Conservation (phyloP, 1,140 invertebrate genomes). For the Hermetia illucens region DNA sequence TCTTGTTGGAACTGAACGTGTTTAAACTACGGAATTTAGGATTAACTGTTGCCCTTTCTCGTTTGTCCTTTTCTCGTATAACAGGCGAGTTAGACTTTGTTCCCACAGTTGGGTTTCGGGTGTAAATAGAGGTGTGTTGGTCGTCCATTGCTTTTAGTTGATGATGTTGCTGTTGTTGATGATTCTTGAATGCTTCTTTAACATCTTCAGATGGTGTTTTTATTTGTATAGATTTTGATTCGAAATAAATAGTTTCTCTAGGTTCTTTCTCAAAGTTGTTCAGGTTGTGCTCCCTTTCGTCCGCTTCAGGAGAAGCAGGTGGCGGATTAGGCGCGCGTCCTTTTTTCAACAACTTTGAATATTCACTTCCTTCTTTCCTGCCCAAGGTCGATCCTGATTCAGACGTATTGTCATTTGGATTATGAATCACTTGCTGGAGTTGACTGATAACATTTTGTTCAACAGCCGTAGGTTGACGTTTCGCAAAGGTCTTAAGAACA, state of each 20-base stretch:
- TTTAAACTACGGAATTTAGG: slow-evolving; percentile 41
- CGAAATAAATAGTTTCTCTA: background rate
- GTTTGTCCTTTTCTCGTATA: slow-evolving; percentile 57
- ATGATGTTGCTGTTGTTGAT: slow-evolving; percentile 9
- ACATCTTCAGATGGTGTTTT: background rate
- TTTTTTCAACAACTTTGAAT: slow-evolving; percentile 27
- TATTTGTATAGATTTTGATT: background rate
- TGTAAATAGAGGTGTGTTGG: slow-evolving; percentile 21
- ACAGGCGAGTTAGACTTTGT: slow-evolving; percentile 46
- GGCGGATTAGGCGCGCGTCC: slow-evolving; percentile 41
- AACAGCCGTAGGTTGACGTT: slow-evolving; percentile 14
- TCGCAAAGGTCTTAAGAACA: slow-evolving; percentile 19
- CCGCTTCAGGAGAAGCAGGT: slow-evolving; percentile 10
- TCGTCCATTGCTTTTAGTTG: background rate
- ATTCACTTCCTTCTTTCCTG: slow-evolving; percentile 14
- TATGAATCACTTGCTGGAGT: slow-evolving; percentile 31
- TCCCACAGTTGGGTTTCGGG: slow-evolving; percentile 40
- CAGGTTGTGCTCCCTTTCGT: background rate
- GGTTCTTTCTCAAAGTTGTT: too few species aligned
- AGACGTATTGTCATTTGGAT: slow-evolving; percentile 18
- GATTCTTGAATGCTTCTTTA: background rate
- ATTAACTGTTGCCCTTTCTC: slow-evolving; percentile 50
- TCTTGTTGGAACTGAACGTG: slow-evolving; percentile 24
- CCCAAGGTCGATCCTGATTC: slow-evolving; percentile 10
- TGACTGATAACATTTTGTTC: slow-evolving; percentile 36